A percentile compares a stretch with the other conserved stretches of the same genome.
Evolutionary conservation across 2,888 invertebrate species (phyloP).

Genomic region (Scaeva pyrastri): DNA sequence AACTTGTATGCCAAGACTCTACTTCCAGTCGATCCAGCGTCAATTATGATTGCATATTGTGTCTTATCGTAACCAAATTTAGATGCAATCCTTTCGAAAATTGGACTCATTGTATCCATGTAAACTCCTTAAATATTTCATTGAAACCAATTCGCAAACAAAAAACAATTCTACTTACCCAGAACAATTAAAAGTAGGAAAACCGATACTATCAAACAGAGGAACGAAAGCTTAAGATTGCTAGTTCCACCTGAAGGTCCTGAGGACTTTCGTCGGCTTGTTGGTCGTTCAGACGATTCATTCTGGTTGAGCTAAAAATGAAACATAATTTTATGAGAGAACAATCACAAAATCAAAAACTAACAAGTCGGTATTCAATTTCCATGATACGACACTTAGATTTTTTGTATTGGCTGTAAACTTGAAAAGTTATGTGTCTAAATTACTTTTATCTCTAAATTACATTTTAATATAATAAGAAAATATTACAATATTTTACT

Average conservation of each 20-base stretch:
- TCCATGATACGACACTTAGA: conserved; percentile 78
- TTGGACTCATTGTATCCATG: conserved; percentile 83
- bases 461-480: background rate
- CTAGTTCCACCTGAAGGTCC: conserved; percentile 77
- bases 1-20: conserved; percentile 93
- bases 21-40: conserved; percentile 97
- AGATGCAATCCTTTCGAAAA: conserved; percentile 90
- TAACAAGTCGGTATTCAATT: conserved; percentile 81
- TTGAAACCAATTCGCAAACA: conserved; percentile 25
- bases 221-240: conserved; percentile 82
- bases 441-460: background rate
- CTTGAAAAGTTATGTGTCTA: background rate
- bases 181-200: conserved; percentile 81
- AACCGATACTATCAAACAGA: conserved; percentile 82
- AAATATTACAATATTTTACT: background rate
- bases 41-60: conserved; percentile 94
- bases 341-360: conserved; percentile 15
- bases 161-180: conserved; percentile 78
- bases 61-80: conserved; percentile 89
- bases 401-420: conserved; percentile 14
- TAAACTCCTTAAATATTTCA: conserved; percentile 79
- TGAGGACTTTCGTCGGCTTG: conserved; percentile 78
- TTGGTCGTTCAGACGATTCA: conserved; percentile 78
- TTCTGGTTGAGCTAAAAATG: conserved; percentile 76
- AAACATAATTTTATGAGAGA: conserved; percentile 16